These are phyloP conservation scores for Mycetomoellerius zeteki DNA, from an alignment of 1,140 invertebrate genomes.

Conservation along the genomic window DNA sequence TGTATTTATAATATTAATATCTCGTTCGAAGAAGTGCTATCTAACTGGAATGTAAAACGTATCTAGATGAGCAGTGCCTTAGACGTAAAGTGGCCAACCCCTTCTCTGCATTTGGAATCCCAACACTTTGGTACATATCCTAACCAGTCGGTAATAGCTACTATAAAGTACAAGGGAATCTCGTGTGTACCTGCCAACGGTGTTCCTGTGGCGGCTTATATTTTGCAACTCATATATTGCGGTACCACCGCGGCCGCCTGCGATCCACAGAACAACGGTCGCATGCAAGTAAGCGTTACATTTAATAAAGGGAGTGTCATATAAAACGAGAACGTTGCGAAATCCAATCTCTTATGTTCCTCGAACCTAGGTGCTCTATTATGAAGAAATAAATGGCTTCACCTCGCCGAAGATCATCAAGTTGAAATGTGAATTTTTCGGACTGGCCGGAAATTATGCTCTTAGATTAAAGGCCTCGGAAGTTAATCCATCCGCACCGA, in stretches of 20 bases:
- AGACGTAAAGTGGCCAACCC: constrained; percentile 93
- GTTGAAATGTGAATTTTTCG: constrained; percentile 92
- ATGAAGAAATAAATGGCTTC: constrained; percentile 91
- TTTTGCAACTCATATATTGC: constrained; percentile 92
- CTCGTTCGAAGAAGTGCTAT: background rate
- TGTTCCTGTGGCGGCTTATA: constrained; percentile 87
- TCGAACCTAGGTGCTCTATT: constrained; percentile 87
- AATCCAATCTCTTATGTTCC: background rate
- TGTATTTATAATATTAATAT: background rate
- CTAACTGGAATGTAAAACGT: constrained; percentile 2
- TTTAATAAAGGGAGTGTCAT: constrained; percentile 13
- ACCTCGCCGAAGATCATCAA: constrained; percentile 89
- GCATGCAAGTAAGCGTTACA: constrained; percentile 79
- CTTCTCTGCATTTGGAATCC: constrained; percentile 90
- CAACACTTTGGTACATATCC: constrained; percentile 93
- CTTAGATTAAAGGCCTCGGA: constrained; percentile 89
- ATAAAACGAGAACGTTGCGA: background rate
- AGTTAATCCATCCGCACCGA: constrained; percentile 86
- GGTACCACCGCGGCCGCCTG: constrained; percentile 86
- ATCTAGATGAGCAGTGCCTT: constrained; percentile 88
- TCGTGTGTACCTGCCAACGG: constrained; percentile 88
- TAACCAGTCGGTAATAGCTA: constrained; percentile 90
- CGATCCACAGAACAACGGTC: constrained; percentile 83
- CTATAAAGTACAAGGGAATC: constrained; percentile 91
- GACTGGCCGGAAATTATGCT: constrained; percentile 92